A percentile compares a stretch with the other conserved stretches of the same genome.
Evolutionary conservation across 2,888 invertebrate species (phyloP).

Genomic region (Coelopa pilipes): DNA sequence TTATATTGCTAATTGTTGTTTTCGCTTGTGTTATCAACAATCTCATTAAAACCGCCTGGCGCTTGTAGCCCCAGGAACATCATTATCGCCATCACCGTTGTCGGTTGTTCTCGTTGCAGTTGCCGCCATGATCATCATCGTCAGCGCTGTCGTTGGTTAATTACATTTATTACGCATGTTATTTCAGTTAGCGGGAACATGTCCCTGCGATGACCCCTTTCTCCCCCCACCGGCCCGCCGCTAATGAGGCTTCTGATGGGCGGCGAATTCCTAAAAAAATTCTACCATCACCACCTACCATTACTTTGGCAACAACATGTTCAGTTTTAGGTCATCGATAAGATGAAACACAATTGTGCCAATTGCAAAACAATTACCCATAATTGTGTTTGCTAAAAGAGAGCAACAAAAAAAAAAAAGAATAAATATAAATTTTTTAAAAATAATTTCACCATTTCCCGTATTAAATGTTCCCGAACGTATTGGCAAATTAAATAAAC

Average conservation of each 20-base stretch:
- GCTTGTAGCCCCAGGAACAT: slow-evolving; percentile 8
- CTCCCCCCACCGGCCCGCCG: no score
- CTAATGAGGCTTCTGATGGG: no score
- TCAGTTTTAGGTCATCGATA: slow-evolving; percentile 5
- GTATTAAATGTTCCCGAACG: neutral
- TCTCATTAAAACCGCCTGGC: slow-evolving; percentile 33
- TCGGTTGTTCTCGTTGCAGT: neutral
- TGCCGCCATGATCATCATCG: neutral
- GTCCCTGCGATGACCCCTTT: neutral
- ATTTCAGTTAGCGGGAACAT: slow-evolving; percentile 28
- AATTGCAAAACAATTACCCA: no score
- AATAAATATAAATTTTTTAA: neutral
- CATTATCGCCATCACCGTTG: neutral
- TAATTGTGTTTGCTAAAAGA: no score
- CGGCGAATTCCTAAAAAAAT: neutral
- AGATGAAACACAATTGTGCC: neutral
- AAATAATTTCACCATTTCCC: neutral
- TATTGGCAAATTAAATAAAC: no score
- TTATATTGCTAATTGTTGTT: neutral
- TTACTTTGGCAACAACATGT: neutral
- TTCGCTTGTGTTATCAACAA: slow-evolving; percentile 20
- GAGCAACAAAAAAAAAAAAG: neutral
- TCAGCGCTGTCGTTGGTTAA: slow-evolving; percentile 18
- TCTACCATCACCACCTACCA: neutral
- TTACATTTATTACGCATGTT: slow-evolving; percentile 38